Percentiles rank a stretch among this genome's conserved stretches.
Evolutionary conservation across 2,113 vertebrate species (phyloP).

Genomic region (Nycticryphes semicollaris): DNA sequence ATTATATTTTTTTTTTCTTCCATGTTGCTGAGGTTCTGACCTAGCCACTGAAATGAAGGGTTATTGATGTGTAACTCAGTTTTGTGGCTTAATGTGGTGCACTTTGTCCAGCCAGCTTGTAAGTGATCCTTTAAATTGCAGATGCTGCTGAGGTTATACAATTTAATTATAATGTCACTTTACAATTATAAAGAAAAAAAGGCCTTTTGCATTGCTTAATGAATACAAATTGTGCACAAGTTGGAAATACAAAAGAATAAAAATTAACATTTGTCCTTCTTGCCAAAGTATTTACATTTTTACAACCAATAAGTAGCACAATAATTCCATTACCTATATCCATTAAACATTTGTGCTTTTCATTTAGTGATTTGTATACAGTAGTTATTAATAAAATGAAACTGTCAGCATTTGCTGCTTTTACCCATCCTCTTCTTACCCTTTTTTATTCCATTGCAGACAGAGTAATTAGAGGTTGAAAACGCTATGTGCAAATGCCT

Average conservation of each 20-base stretch:
- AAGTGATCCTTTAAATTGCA: constrained; percentile 74
- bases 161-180: constrained; percentile 81
- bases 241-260: constrained; percentile 77
- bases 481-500: constrained; percentile 63
- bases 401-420: constrained; percentile 69
- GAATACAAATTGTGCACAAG: constrained; percentile 74
- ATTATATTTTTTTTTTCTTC: neutral
- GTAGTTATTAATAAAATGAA: constrained; percentile 74
- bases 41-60: constrained; percentile 53
- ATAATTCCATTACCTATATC: constrained; percentile 71
- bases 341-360: constrained; percentile 73
- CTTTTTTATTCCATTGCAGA: constrained; percentile 60
- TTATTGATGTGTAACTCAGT: constrained; percentile 66
- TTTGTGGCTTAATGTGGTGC: constrained; percentile 66
- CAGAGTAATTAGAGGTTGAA: constrained; percentile 71
- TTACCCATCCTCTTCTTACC: constrained; percentile 22
- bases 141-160: constrained; percentile 71
- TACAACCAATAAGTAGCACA: constrained; percentile 70
- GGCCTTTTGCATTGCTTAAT: constrained; percentile 74
- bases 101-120: constrained; percentile 71
- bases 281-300: constrained; percentile 74
- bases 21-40: constrained; percentile 55
- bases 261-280: constrained; percentile 77
- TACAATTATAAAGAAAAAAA: constrained; percentile 76
- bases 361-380: constrained; percentile 70